Evolutionary conservation across 2,888 invertebrate species (phyloP).

Genomic region (Heliconius aoede): DNA sequence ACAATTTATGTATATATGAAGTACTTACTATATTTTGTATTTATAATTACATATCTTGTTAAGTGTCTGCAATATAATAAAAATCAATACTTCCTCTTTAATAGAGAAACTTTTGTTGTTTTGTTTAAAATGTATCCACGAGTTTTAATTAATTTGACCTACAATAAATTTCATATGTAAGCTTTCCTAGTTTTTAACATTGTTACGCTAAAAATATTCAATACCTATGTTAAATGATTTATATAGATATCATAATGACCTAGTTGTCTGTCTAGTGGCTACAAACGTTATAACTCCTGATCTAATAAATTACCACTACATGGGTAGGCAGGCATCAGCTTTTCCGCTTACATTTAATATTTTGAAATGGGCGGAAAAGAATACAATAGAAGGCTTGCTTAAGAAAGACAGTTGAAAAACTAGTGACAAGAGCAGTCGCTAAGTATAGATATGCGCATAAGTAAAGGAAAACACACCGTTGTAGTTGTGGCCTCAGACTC

Average conservation of each 20-base stretch:
- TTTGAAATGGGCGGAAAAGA: neutral
- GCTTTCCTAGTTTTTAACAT: neutral
- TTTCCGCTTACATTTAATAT: neutral
- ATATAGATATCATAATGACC: no score
- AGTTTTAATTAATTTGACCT: conserved; percentile 6
- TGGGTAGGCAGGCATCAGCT: neutral
- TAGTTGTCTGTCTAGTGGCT: no score
- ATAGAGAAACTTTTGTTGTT: neutral
- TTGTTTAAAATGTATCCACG: neutral
- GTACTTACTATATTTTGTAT: neutral
- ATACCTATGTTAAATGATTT: no score
- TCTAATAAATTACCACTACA: neutral
- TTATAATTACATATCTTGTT: neutral
- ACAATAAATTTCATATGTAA: neutral
- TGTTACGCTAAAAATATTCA: neutral
- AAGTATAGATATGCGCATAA: neutral
- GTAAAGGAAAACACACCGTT: neutral
- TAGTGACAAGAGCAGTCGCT: no score
- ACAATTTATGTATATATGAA: neutral
- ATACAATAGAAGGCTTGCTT: no score
- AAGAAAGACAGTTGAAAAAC: no score
- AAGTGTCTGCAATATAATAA: neutral
- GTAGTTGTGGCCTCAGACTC: no score
- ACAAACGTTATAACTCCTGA: no score
- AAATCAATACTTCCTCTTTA: neutral